Percentiles rank a stretch among this genome's conserved stretches.
Conservation (phyloP, 1,140 invertebrate species). For the Drosophila serrata region DNA sequence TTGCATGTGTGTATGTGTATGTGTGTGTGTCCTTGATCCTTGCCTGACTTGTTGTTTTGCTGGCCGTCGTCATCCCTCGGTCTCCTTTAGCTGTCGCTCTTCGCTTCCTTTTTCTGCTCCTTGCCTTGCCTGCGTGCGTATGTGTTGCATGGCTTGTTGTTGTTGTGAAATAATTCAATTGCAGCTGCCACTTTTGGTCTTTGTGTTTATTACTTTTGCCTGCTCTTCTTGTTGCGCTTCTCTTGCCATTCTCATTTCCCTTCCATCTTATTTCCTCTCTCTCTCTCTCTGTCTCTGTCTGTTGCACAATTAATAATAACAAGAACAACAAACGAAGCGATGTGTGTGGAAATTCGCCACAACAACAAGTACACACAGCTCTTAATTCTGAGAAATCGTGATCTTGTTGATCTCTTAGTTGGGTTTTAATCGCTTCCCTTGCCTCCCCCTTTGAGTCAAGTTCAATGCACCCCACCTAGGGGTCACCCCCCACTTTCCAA, state of each 20-base stretch:
- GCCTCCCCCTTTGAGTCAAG: constrained; percentile 4
- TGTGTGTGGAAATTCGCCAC: constrained; percentile 38
- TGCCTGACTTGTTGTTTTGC: constrained; percentile 67
- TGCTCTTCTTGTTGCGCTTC: constrained; percentile 22
- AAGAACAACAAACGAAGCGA: constrained; percentile 9
- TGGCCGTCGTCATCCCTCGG: constrained; percentile 54
- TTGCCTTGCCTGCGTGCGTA: constrained; percentile 44
- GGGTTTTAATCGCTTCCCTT: constrained; percentile 19
- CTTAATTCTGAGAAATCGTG: constrained; percentile 42
- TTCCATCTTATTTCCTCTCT: background rate
- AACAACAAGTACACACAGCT: constrained; percentile 39
- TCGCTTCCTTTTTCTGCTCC: constrained; percentile 62
- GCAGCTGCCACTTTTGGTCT: constrained; percentile 79
- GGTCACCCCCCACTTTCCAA: constrained; percentile 23
- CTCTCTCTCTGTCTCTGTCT: background rate
- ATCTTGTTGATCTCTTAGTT: constrained; percentile 31
- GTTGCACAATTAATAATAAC: constrained; percentile 17
- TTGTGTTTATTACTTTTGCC: constrained; percentile 59
- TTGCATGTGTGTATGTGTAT: constrained; percentile 5
- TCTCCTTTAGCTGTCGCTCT: constrained; percentile 53
- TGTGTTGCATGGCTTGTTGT: constrained; percentile 26
- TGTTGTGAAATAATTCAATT: constrained; percentile 71
- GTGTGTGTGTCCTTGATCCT: constrained; percentile 72
- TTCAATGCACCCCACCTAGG: constrained; percentile 57
- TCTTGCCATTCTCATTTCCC: constrained; percentile 5